These are phyloP conservation scores for Eupeodes luniger DNA, from an alignment of 2,888 invertebrate species.

Conservation along the genomic window DNA sequence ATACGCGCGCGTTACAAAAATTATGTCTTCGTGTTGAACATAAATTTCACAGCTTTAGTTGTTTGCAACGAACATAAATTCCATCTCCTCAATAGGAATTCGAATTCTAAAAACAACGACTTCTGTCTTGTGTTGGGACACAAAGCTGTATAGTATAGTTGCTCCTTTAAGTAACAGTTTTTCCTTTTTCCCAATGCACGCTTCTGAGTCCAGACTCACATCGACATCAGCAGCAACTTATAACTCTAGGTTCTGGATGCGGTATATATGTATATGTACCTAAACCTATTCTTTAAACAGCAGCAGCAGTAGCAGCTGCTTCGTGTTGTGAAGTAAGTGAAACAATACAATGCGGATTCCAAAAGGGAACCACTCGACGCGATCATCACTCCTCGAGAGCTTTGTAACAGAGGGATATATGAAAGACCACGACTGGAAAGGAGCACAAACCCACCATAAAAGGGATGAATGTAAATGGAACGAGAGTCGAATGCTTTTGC, in stretches of 20 bases:
- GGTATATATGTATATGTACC: neutral
- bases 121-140: conserved; percentile 51
- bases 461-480: conserved; percentile 73
- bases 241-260: conserved; percentile 8
- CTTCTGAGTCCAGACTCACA: neutral
- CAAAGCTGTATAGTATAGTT: conserved; percentile 30
- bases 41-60: conserved; percentile 75
- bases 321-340: conserved; percentile 6
- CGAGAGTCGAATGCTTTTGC: conserved; percentile 40
- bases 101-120: conserved; percentile 66
- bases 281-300: conserved; percentile 2
- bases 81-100: conserved; percentile 73
- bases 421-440: conserved; percentile 58
- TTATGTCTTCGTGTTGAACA: conserved; percentile 75
- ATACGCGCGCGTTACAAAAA: conserved; percentile 53
- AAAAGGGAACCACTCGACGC: conserved; percentile 46
- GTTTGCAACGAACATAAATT: conserved; percentile 72
- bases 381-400: conserved; percentile 59
- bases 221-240: neutral
- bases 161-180: conserved; percentile 57
- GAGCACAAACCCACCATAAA: conserved; percentile 68
- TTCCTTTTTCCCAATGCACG: conserved; percentile 35
- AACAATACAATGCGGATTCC: conserved; percentile 56
- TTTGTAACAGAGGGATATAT: conserved; percentile 43
- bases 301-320: conserved; percentile 9